Evolutionary conservation across 2,797 vertebrate species (phyloP), one percentile per base, ranked within the genome.

Genomic region (Danionella dracula): DNA sequence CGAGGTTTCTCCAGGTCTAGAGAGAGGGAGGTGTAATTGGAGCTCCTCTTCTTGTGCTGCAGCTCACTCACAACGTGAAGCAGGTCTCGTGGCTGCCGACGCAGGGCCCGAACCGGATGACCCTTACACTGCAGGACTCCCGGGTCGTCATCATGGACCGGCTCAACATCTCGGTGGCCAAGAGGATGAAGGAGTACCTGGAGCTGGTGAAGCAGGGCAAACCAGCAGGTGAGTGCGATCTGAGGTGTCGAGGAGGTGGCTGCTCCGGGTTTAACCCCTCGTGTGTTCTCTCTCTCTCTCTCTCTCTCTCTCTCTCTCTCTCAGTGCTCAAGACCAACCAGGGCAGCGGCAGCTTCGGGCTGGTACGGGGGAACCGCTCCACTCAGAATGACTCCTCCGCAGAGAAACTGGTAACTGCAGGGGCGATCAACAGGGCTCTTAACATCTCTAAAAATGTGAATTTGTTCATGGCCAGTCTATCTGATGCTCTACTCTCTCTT

Each of bases 31-130:
- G 11, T 40, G 50, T 10, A 27, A 8, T 9, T 20, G 4, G 6
- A 19, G 11, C 8, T 8, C 1, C 4, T 35, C 46, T 44, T 40
- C 19, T 20, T 55, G 67, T 4, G 12, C 41, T 46, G 31, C 72
- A 99, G 97, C 84, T 99, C 77, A 94, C 89, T 88, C 93, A 96
- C 83, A 98, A 98, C 48, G 92, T 99, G 82, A 99, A 97, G 89
- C 89, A 74, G 53, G 83, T 99, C 57, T 82, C 71, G 31, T 80
- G 92, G 79, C 73, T 85, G 71, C 85, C 84, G 15, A 85, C 79
- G 59, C 92, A 89, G 50, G 85, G 80, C 32, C 1, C 23, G 2
- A 91, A 77, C 73, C 90, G 93, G n/a, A 79, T 99, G 64, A 88
- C 90, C 72, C 76, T 99, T 32, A 92, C 89, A 1, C 76, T 99